Conservation (phyloP, 2,888 invertebrate species). For the Hololepta plana region DNA sequence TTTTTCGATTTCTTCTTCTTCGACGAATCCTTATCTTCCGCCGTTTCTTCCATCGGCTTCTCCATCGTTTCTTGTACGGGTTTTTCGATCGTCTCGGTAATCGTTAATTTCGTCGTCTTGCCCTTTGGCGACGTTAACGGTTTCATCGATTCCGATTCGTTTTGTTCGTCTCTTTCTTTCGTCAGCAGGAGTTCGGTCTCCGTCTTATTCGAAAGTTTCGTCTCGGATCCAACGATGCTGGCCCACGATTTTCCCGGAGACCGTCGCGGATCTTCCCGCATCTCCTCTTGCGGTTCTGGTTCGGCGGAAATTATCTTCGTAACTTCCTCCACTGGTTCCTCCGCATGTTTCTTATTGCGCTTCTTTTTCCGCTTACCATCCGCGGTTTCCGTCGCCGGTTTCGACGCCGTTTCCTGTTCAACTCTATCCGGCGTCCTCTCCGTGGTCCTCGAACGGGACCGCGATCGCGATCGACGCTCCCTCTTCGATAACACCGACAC, state of each 20-base stretch:
- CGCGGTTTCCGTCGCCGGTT: constrained; percentile 2
- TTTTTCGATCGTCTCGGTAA: constrained; percentile 3
- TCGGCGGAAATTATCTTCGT: constrained; percentile 1
- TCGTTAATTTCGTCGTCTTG: too few relatives aligned
- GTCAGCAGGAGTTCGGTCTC: constrained; percentile 1
- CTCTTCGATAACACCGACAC: constrained; percentile 14
- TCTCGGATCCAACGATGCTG: constrained; percentile 13
- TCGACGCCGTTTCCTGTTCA: constrained; percentile 5
- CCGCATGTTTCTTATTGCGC: not conserved
- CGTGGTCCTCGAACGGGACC: constrained; percentile 13
- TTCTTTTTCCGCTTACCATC: constrained; percentile 5
- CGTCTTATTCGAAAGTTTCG: constrained; percentile 5
- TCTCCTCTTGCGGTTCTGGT: constrained; percentile 5
- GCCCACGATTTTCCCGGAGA: constrained; percentile 18
- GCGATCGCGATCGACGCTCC: constrained; percentile 16
- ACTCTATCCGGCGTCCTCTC: constrained; percentile 4
- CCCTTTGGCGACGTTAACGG: constrained; percentile 1
- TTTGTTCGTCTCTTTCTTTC: not conserved
- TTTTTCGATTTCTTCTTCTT: constrained; percentile 5
- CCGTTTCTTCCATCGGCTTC: constrained; percentile 9
- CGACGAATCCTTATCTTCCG: not conserved
- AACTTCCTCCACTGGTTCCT: constrained; percentile 1
- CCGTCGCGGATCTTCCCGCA: constrained; percentile 1
- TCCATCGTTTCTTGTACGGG: constrained; percentile 4
- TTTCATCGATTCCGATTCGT: constrained; percentile 5